Base-by-base conservation (phyloP, 2,888 invertebrate species). In the Tenthredo scrophulariae region DNA sequence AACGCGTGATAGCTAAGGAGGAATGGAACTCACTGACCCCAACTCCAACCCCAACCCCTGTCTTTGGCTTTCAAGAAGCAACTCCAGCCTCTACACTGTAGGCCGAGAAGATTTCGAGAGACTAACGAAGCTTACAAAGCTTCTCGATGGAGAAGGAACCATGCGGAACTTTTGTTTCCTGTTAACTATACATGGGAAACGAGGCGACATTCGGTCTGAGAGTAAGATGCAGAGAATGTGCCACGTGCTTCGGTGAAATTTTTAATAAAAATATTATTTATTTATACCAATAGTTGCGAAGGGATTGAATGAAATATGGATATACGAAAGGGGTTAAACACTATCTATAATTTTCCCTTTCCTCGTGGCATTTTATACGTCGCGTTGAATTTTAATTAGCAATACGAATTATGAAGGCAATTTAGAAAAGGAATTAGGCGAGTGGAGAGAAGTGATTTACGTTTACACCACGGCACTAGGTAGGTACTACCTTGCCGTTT, bases 351-450 rank as follows among this genome's bases (percentile, higher is more conserved):
- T 85, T 84, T 85, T 86, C 85, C 54, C 54, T 46, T 84, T 74
- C 85, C 75, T 85, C 75, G 85, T 65, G 84, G 80, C 72, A 43
- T 13, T 13, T 43, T 13, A 10, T 75, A 33, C 77, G 54, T 62
- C 72, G 79, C 13, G 84, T 85, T 85, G 87, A 87, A 87, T 86
- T 86, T 86, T 86, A 86, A 87, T 86, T 80, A 85, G 85, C 50
- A 58, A 43, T 43, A 74, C 33, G 85, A 29, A 50, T 74, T 74
- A 74, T 43, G 40, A 18, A 43, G 26, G 22, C 15, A 43, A 74
- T 43, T 74, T 0, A 22, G 5, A 22, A 13, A 43, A 43, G 40
- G 74, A 13, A 43, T 43, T 67, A 29, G 33, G 29, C 29, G 18
- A 43, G 26, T 40, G 10, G 29, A 74, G 40, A 18, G 10, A 43